These are phyloP conservation scores for Dasysyrphus tricinctus DNA, from an alignment of 2,888 invertebrate species.

Conservation along the genomic window DNA sequence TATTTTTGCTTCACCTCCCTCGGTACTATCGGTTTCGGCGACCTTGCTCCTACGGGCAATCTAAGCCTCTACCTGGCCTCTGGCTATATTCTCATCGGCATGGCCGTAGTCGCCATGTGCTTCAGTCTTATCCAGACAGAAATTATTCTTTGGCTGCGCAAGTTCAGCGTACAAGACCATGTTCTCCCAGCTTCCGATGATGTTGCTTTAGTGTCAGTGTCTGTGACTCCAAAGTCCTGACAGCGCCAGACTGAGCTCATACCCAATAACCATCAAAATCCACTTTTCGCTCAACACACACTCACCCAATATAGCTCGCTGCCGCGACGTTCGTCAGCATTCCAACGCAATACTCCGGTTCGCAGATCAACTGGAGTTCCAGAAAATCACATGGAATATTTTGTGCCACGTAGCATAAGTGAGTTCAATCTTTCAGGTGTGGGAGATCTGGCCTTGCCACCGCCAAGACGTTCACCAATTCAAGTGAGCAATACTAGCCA, in stretches of 20 bases:
- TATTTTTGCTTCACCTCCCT: constrained; percentile 92
- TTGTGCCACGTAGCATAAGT: constrained; percentile 92
- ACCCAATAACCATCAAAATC: constrained; percentile 82
- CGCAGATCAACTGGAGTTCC: constrained; percentile 86
- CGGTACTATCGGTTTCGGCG: constrained; percentile 93
- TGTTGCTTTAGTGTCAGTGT: constrained; percentile 84
- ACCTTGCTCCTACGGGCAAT: constrained; percentile 88
- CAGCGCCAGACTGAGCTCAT: constrained; percentile 84
- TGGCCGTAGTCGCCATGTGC: constrained; percentile 94
- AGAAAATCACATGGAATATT: constrained; percentile 90
- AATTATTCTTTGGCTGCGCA: constrained; percentile 84
- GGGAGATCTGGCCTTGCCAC: constrained; percentile 85
- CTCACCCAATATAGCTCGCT: constrained; percentile 85
- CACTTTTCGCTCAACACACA: constrained; percentile 83
- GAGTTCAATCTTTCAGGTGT: constrained; percentile 91
- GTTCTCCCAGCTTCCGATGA: constrained; percentile 84
- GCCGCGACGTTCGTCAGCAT: constrained; percentile 84
- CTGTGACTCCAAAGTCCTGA: constrained; percentile 86
- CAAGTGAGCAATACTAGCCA: constrained; percentile 80
- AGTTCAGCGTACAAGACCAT: constrained; percentile 83
- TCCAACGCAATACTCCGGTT: constrained; percentile 87
- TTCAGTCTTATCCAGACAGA: constrained; percentile 94
- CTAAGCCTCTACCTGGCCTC: constrained; percentile 91
- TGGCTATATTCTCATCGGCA: constrained; percentile 91
- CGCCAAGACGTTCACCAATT: constrained; percentile 83